A percentile compares a stretch with the other conserved stretches of the same genome.
Evolutionary conservation across 2,113 vertebrate genomes (phyloP).

Genomic region (Crotalus helleri): DNA sequence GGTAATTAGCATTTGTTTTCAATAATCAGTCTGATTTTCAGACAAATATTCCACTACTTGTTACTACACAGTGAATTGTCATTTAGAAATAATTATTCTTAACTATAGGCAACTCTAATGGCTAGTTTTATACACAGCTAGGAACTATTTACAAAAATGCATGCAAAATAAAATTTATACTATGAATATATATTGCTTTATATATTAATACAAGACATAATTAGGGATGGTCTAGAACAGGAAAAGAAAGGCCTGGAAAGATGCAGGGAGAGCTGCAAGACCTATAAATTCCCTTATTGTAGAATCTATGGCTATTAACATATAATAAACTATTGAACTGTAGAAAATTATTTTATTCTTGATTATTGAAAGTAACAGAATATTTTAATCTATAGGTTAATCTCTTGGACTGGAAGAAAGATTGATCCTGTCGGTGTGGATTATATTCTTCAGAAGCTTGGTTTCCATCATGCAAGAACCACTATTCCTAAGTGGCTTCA

Average conservation of each 20-base stretch:
- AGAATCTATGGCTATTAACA: neutral
- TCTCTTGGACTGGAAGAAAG: slow-evolving; percentile 98
- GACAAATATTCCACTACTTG: neutral
- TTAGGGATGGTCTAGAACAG: neutral
- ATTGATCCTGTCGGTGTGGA: slow-evolving; percentile 98
- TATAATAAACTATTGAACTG: neutral
- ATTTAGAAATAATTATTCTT: neutral
- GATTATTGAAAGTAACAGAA: neutral
- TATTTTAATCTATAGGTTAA: slow-evolving; percentile 77
- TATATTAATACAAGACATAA: neutral
- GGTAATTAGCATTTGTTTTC: slow-evolving; percentile 68
- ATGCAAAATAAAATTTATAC: neutral
- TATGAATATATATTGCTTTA: neutral
- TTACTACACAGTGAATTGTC: neutral
- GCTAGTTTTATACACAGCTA: neutral
- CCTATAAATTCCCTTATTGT: neutral
- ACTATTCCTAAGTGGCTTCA: slow-evolving; percentile 99
- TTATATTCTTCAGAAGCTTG: slow-evolving; percentile 96
- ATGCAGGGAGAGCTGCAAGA: neutral
- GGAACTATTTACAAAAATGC: neutral
- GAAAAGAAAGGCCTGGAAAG: neutral
- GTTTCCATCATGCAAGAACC: slow-evolving; percentile 98
- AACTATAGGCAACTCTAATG: neutral
- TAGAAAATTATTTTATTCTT: neutral
- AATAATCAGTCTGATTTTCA: neutral